These are phyloP conservation scores for Pristionchus pacificus DNA, from an alignment of 1,140 invertebrate species.

Conservation along the genomic window DNA sequence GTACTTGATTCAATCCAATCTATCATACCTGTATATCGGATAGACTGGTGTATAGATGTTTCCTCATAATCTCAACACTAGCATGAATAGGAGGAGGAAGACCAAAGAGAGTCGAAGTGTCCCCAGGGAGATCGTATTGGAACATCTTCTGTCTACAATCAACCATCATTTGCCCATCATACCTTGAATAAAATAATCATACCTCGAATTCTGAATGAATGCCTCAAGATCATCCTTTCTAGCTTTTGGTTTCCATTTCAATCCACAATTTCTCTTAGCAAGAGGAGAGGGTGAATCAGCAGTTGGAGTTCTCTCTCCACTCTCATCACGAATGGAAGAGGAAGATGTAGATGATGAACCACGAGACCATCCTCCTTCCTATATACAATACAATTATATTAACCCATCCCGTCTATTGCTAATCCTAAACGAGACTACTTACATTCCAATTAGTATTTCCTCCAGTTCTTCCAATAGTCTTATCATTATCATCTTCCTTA, in stretches of 20 bases:
- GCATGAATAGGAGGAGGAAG: constrained; percentile 42
- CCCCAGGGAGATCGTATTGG: constrained; percentile 45
- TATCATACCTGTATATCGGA: constrained; percentile 45
- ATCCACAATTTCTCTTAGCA: constrained; percentile 7
- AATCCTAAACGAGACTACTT: background rate
- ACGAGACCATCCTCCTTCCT: background rate
- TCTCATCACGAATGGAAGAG: constrained; percentile 14
- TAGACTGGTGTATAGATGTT: constrained; percentile 49
- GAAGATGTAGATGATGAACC: background rate
- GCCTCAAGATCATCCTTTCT: constrained; percentile 42
- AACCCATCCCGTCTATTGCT: constrained; percentile 6
- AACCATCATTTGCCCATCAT: background rate
- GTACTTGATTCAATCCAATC: constrained; percentile 9
- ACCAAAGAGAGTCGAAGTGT: constrained; percentile 45
- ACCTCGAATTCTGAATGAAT: constrained; percentile 44
- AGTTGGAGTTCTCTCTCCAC: constrained; percentile 51
- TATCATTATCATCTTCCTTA: background rate
- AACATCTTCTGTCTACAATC: constrained; percentile 45
- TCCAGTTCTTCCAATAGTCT: background rate
- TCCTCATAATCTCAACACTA: constrained; percentile 45
- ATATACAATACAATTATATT: background rate
- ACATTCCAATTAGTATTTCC: background rate
- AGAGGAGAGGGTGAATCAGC: constrained; percentile 37
- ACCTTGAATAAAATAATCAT: background rate
- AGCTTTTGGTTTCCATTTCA: constrained; percentile 52